Conservation (phyloP, 2,888 invertebrate genomes). For the Lottia gigantea region DNA sequence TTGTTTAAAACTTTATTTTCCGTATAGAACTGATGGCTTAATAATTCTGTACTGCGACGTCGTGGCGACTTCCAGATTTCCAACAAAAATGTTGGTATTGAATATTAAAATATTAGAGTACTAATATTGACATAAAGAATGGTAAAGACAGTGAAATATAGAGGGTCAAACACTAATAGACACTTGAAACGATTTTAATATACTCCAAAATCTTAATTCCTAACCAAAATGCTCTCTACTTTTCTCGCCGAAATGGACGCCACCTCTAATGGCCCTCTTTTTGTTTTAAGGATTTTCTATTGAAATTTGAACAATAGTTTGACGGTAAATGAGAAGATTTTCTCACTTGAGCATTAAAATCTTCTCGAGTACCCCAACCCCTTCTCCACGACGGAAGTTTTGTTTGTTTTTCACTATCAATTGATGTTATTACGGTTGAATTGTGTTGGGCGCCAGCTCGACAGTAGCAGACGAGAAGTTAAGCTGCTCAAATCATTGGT, state of each 20-base stretch:
- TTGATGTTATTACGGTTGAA: background rate
- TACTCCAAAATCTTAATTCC: background rate
- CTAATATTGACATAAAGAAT: background rate
- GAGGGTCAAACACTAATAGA: background rate
- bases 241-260: background rate
- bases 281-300: background rate
- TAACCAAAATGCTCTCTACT: background rate
- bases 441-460: constrained; percentile 5
- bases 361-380: too few relatives aligned
- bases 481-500: constrained; percentile 1
- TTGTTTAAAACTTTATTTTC: too few relatives aligned
- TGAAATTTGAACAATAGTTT: background rate
- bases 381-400: background rate
- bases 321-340: background rate
- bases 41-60: background rate
- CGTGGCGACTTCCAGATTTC: background rate
- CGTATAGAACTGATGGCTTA: too few relatives aligned
- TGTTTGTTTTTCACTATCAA: background rate
- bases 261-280: background rate
- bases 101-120: background rate
- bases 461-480: background rate
- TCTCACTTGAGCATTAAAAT: background rate
- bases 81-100: background rate
- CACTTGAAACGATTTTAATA: background rate
- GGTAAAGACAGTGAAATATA: background rate